Evolutionary conservation across 2,113 vertebrate genomes (phyloP).

Genomic region (Oncorhynchus clarkii): DNA sequence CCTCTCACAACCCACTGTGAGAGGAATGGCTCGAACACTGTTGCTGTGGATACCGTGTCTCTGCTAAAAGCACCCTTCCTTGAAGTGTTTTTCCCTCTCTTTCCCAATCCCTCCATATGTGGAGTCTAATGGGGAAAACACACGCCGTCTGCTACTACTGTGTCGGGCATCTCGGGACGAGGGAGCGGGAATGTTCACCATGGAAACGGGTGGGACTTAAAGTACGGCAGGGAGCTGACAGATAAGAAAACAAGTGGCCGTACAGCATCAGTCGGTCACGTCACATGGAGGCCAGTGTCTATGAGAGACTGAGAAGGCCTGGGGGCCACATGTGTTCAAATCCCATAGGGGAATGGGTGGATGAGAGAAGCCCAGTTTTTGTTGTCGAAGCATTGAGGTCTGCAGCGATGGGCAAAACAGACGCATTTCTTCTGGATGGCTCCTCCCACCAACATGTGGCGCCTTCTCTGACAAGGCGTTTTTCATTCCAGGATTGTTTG

Average conservation of each 20-base stretch:
- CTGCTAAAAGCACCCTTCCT: constrained; percentile 18
- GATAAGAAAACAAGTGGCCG: not conserved
- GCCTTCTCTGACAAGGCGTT: not conserved
- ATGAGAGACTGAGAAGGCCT: not conserved
- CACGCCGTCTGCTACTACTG: not conserved
- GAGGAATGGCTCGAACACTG: not conserved
- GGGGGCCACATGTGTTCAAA: not conserved
- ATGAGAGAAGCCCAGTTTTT: not conserved
- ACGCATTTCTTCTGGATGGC: not conserved
- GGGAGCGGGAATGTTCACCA: constrained; percentile 1
- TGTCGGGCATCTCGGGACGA: not conserved
- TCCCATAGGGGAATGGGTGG: not conserved
- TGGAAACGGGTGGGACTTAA: constrained; percentile 11
- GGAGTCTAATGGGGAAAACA: constrained; percentile 52
- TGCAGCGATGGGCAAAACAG: not conserved
- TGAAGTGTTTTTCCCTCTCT: constrained; percentile 21
- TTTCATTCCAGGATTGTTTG: not conserved
- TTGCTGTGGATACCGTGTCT: constrained; percentile 34
- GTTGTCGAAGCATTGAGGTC: not conserved
- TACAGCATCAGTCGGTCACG: not conserved
- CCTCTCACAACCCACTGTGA: constrained; percentile 14
- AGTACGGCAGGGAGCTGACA: not conserved
- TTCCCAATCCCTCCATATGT: constrained; percentile 15
- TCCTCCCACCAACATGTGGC: not conserved
- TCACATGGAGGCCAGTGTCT: not conserved